A percentile compares a stretch with the other conserved stretches of the same genome.
Evolutionary conservation across 2,113 vertebrate species (phyloP).

Genomic region (Stigmatopora nigra): DNA sequence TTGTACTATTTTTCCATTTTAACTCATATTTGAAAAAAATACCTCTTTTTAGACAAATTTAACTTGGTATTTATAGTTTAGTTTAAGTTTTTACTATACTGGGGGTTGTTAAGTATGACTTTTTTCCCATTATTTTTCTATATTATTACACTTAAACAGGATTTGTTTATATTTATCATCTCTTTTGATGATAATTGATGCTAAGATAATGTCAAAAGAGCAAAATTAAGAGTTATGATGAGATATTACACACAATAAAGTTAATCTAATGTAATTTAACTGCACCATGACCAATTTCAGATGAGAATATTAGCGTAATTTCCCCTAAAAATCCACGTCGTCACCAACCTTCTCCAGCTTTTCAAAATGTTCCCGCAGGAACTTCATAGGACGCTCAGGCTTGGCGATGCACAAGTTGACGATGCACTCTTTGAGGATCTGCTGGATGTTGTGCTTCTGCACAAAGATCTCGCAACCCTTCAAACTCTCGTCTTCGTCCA

Average conservation of each 20-base stretch:
- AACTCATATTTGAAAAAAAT: too few relatives aligned
- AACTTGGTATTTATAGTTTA: not conserved
- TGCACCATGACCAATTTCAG: not conserved
- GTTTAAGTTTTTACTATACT: not conserved
- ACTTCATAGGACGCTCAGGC: conserved; percentile 91
- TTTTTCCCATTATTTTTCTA: not conserved
- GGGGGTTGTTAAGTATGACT: too few relatives aligned
- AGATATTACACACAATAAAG: not conserved
- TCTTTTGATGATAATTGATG: not conserved
- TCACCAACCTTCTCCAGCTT: conserved; percentile 93
- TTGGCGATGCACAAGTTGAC: conserved; percentile 91
- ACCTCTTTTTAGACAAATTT: too few relatives aligned
- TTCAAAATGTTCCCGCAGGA: conserved; percentile 94
- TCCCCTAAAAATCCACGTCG: conserved; percentile 1
- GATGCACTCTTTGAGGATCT: conserved; percentile 93
- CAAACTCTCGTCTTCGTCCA: conserved; percentile 90
- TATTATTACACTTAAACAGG: not conserved
- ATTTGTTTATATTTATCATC: not conserved
- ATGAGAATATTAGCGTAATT: not conserved
- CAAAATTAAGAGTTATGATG: not conserved
- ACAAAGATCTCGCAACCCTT: conserved; percentile 91
- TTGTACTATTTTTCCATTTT: too few relatives aligned
- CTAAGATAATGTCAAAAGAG: not conserved
- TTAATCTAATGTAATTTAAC: too few relatives aligned
- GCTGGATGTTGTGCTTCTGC: conserved; percentile 91